phyloP scores from a whole-genome alignment of 2,797 vertebrate genomes.

The Coranthus polyacanthus region DNA sequence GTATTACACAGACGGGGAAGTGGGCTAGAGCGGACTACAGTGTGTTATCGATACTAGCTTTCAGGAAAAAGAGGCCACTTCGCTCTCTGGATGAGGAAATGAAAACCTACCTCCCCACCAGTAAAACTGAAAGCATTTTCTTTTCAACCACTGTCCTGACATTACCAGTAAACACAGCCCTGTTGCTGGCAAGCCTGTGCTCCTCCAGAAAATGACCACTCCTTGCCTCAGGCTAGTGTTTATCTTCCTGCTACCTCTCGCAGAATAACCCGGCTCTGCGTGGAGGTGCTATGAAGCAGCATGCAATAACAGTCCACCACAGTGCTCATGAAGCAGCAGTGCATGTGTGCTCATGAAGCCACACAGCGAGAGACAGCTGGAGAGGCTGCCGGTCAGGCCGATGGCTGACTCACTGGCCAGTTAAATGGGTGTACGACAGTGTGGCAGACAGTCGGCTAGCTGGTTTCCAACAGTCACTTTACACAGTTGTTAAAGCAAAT shows the following conservation, averaged over 20 bases:
- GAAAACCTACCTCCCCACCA: constrained; percentile 25
- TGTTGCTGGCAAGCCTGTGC: background rate
- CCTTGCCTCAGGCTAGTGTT: background rate
- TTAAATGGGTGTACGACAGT: constrained; percentile 13
- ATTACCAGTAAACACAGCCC: constrained; percentile 30
- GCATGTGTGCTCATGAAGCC: constrained; percentile 8
- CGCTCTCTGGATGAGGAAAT: constrained; percentile 47
- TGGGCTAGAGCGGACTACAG: no score
- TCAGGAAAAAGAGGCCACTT: constrained; percentile 15
- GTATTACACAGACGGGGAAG: no score
- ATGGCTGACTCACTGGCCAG: constrained; percentile 16
- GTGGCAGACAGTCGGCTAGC: constrained; percentile 16
- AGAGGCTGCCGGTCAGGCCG: constrained; percentile 30
- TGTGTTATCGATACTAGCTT: background rate
- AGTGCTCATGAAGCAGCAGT: constrained; percentile 23
- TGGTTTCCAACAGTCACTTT: constrained; percentile 18
- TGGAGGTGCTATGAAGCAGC: constrained; percentile 41
- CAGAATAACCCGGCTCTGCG: constrained; percentile 24
- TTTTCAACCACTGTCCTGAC: background rate
- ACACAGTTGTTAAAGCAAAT: constrained; percentile 15
- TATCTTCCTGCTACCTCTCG: constrained; percentile 7
- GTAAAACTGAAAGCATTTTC: constrained; percentile 46
- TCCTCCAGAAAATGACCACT: constrained; percentile 5
- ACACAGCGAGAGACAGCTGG: constrained; percentile 31
- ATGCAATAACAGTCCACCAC: constrained; percentile 37